These are phyloP conservation scores for Amiota mariae DNA, from an alignment of 2,888 invertebrate species.

Conservation along the genomic window DNA sequence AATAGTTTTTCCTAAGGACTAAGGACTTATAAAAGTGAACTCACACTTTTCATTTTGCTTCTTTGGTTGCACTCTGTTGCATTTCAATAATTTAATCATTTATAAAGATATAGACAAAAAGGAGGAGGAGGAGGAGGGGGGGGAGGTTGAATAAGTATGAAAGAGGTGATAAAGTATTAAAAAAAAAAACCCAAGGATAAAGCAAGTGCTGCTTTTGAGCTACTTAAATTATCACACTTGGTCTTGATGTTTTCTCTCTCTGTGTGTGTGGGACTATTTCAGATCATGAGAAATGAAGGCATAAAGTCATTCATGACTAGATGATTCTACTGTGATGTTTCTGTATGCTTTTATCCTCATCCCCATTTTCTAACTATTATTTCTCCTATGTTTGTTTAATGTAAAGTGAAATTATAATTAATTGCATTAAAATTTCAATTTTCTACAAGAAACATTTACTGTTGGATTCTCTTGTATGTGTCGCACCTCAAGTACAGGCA, in stretches of 20 bases:
- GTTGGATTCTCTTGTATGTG: background rate
- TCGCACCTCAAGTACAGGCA: background rate
- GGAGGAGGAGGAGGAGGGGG: background rate
- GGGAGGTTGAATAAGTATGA: background rate
- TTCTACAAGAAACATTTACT: constrained; percentile 31
- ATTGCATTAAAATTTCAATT: constrained; percentile 67
- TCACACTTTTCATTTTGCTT: no score
- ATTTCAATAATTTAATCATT: constrained; percentile 20
- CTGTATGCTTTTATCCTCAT: background rate
- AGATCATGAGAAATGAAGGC: no score
- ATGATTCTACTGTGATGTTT: no score
- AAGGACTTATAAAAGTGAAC: no score
- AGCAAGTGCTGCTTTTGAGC: background rate
- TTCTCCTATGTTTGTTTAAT: constrained; percentile 30
- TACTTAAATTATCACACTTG: constrained; percentile 5
- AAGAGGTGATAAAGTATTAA: background rate
- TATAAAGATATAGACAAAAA: background rate
- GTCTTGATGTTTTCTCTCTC: background rate
- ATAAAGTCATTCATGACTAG: no score
- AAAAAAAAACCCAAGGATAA: background rate
- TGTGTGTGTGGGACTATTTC: no score
- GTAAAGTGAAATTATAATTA: constrained; percentile 64
- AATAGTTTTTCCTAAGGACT: background rate
- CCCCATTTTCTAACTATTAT: background rate
- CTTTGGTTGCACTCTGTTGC: constrained; percentile 20